Evolutionary conservation across 2,113 vertebrate species (phyloP), one percentile per base, ranked within the genome.

Genomic region (Toxostoma redivivum): DNA sequence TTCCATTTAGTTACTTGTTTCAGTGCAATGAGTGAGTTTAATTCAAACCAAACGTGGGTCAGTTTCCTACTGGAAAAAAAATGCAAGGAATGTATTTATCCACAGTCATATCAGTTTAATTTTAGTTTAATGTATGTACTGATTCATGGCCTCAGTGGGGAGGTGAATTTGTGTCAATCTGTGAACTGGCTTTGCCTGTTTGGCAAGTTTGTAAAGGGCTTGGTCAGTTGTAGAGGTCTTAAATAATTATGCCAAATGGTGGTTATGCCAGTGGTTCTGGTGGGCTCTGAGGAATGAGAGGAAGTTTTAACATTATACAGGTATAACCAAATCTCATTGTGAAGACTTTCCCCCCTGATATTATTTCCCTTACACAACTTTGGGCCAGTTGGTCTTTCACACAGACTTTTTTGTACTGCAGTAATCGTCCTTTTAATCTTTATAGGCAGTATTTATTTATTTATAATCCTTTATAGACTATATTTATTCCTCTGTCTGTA

Each of bases 41-140:
- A 98, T 97, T 96, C 93, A 92, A 97, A 95, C 97, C 97, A 98
- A 98, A 98, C 47, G 37, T 71, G 70, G 95, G 51, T 81, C 47
- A 78, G 3, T 95, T 96, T 88, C 89, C 88, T 44, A 86, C 73
- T 74, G 87, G 94, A 57, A 94, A 90, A 88, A 92, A 90, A 91
- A 95, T 7, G 58, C 1, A 1, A 86, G 94, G 96, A 96, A 96
- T 96, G 93, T 95, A 73, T 97, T 97, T 97, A 89, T 96, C 88
- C 38, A 0, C 3, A 5, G 85, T 91, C 67, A 18, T 90, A 93
- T 90, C 76, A 16, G 54, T 91, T 45, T 95, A 60, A 48, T 58
- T 77, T 72, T 42, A 40, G 45, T 42, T 92, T 77, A 27, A 18
- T 92, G 1, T 67, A 18, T 28, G 58, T 94, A 56, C 61, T 82